Evolutionary conservation across 2,797 vertebrate genomes (phyloP).

Genomic region (Aulostomus chinensis): DNA sequence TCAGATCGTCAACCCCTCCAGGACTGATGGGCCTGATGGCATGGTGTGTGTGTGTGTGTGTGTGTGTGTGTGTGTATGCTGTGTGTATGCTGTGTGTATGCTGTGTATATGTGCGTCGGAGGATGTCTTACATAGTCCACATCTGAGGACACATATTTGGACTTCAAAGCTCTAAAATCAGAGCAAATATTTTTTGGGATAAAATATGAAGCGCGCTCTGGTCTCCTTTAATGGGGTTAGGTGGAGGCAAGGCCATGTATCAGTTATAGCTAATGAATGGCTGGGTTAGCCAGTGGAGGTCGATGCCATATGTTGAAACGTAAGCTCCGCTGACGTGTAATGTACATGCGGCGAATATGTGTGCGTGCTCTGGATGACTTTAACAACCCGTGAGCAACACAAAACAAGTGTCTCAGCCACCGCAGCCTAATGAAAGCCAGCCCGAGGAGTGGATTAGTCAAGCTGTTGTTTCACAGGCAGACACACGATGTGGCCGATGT

Average conservation of each 20-base stretch:
- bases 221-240: constrained; percentile 21
- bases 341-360: constrained; percentile 15
- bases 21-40: constrained; percentile 14
- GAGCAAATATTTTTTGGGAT: too few relatives aligned
- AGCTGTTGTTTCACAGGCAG: constrained; percentile 27
- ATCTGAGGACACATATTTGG: constrained; percentile 1
- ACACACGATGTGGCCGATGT: constrained; percentile 27
- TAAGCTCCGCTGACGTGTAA: constrained; percentile 21
- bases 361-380: constrained; percentile 37
- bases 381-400: constrained; percentile 55
- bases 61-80: not conserved
- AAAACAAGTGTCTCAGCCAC: constrained; percentile 63
- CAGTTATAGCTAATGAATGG: constrained; percentile 29
- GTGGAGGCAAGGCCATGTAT: constrained; percentile 19
- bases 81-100: constrained; percentile 1
- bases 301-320: constrained; percentile 24
- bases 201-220: too few relatives aligned
- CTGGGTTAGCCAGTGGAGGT: constrained; percentile 15
- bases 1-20: constrained; percentile 48
- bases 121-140: not conserved
- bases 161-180: not conserved
- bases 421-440: constrained; percentile 59
- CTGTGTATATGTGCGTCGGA: not conserved
- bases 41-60: not conserved
- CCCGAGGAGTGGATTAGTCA: constrained; percentile 38